Conservation (phyloP, 2,113 vertebrate genomes). For the Elephas maximus region DNA sequence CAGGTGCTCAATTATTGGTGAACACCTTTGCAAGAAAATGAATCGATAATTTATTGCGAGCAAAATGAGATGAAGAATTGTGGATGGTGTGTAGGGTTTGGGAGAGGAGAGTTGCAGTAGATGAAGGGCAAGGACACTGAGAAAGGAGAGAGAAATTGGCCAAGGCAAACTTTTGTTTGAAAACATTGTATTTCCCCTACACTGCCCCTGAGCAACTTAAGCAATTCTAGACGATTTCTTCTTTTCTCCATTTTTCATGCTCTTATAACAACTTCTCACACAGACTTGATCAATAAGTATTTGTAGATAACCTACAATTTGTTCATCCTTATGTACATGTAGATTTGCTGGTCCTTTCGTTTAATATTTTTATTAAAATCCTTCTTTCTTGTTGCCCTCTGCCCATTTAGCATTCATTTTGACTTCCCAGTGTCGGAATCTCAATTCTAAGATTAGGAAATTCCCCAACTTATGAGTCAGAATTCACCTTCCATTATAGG, state of each 20-base stretch:
- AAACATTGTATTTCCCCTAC: not conserved
- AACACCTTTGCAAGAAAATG: not conserved
- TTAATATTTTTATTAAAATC: not conserved
- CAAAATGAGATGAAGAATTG: not conserved
- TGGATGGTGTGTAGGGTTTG: not conserved
- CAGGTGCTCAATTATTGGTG: not conserved
- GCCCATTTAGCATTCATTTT: not conserved
- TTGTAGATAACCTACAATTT: not conserved
- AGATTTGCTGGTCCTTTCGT: not conserved
- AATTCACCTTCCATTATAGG: not conserved
- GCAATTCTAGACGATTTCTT: not conserved
- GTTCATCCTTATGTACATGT: not conserved
- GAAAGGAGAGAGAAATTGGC: not conserved
- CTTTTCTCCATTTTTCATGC: not conserved
- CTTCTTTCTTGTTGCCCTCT: not conserved
- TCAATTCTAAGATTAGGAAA: not conserved
- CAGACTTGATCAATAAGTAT: constrained; percentile 5
- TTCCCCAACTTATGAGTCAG: not conserved
- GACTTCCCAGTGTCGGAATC: not conserved
- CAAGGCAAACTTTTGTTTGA: not conserved
- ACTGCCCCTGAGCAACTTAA: not conserved
- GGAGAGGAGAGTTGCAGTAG: not conserved
- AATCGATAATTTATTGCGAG: not conserved
- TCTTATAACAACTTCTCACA: not conserved
- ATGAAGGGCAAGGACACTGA: not conserved